These are phyloP conservation scores for Pachymerium ferrugineum DNA, from an alignment of 2,888 invertebrate species.

Conservation along the genomic window DNA sequence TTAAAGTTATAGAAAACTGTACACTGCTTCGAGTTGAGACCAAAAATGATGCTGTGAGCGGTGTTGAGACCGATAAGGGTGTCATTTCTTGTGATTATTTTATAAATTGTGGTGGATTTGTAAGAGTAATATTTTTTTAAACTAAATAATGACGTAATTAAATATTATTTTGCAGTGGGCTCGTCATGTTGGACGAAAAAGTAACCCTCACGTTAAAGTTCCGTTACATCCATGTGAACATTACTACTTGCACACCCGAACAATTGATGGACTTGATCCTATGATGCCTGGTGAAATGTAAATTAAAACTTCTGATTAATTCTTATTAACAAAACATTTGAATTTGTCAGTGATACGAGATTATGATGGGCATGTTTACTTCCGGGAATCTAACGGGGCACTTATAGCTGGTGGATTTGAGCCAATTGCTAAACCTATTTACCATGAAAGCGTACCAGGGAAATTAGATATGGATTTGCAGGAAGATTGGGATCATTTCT, in stretches of 20 bases:
- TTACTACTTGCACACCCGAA: slow-evolving; percentile 84
- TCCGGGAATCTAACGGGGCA: slow-evolving; percentile 76
- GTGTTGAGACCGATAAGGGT: slow-evolving; percentile 72
- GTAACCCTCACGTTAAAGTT: slow-evolving; percentile 73
- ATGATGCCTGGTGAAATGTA: slow-evolving; percentile 66
- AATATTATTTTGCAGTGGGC: slow-evolving; percentile 61
- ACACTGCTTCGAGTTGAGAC: slow-evolving; percentile 63
- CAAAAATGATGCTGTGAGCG: slow-evolving; percentile 60
- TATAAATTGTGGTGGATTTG: slow-evolving; percentile 90
- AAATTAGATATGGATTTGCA: slow-evolving; percentile 53
- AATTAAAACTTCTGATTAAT: background rate
- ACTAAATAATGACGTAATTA: background rate
- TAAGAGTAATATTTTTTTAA: too few species aligned
- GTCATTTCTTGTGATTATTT: slow-evolving; percentile 79
- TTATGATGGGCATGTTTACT: slow-evolving; percentile 79
- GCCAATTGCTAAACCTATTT: slow-evolving; percentile 81
- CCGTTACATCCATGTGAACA: slow-evolving; percentile 90
- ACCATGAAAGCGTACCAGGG: slow-evolving; percentile 57
- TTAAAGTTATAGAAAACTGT: slow-evolving; percentile 72
- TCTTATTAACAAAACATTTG: background rate
- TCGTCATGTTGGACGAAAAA: slow-evolving; percentile 76
- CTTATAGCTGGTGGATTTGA: slow-evolving; percentile 88
- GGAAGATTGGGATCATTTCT: slow-evolving; percentile 96
- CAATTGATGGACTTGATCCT: slow-evolving; percentile 65
- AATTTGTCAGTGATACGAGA: slow-evolving; percentile 65